These are phyloP conservation scores for Onychostruthus taczanowskii DNA, from an alignment of 2,113 vertebrate genomes.

Conservation along the genomic window DNA sequence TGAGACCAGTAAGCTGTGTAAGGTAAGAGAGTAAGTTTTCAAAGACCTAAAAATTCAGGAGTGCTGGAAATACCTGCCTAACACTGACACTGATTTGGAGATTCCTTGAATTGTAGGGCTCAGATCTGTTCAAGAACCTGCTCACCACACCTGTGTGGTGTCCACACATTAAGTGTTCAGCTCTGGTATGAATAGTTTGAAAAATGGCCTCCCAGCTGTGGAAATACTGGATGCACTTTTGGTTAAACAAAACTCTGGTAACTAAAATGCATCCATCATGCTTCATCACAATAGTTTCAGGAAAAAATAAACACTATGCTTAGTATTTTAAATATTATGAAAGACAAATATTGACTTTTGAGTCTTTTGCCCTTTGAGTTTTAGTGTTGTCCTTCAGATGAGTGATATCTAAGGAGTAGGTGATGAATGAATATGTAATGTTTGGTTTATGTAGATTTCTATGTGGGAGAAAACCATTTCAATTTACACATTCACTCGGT, in stretches of 20 bases:
- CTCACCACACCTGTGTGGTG: neutral
- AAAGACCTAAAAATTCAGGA: neutral
- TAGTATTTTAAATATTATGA: neutral
- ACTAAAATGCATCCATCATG: neutral
- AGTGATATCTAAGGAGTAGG: neutral
- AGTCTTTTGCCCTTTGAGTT: neutral
- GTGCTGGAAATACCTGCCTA: neutral
- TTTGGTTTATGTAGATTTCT: slow-evolving; percentile 33
- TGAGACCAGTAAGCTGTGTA: neutral
- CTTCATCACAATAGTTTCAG: neutral
- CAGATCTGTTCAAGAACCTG: neutral
- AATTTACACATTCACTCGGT: neutral
- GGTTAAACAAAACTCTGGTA: neutral
- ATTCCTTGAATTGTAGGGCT: neutral
- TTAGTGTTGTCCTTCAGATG: neutral
- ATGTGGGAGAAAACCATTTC: slow-evolving; percentile 23
- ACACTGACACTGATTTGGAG: neutral
- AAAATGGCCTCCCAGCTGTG: neutral
- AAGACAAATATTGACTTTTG: neutral
- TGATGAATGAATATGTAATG: neutral
- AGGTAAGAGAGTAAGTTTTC: neutral
- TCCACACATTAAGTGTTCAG: neutral
- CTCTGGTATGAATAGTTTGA: neutral
- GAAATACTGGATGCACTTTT: neutral
- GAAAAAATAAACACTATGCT: neutral